phyloP scores from a whole-genome alignment of 2,888 invertebrate species.

The Caenorhabditis wallacei region DNA sequence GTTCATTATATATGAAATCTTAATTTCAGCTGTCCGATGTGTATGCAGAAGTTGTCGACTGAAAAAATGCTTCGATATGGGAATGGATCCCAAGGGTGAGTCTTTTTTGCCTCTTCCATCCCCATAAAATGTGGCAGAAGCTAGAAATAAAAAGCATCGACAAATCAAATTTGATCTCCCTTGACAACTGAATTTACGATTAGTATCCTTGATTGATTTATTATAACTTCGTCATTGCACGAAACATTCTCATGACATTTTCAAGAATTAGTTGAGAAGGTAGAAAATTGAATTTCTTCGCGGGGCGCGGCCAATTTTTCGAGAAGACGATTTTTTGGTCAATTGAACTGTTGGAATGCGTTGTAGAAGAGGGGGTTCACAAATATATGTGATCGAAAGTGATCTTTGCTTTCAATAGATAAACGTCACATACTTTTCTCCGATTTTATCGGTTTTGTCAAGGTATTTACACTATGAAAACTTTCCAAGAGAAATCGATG shows the following conservation, averaged over 20 bases:
- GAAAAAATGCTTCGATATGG: slow-evolving; percentile 79
- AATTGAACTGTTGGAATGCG: slow-evolving; percentile 28
- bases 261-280: slow-evolving; percentile 8
- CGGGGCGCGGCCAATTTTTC: slow-evolving; percentile 7
- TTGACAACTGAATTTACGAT: slow-evolving; percentile 14
- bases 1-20: not conserved
- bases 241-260: slow-evolving; percentile 14
- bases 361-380: not conserved
- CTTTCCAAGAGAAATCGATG: not conserved
- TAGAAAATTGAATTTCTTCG: slow-evolving; percentile 19
- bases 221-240: slow-evolving; percentile 13
- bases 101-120: not conserved
- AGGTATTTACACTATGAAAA: slow-evolving; percentile 21
- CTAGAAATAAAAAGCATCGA: not conserved
- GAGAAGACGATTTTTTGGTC: slow-evolving; percentile 31
- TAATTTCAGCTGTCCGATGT: slow-evolving; percentile 75
- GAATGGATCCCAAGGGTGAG: slow-evolving; percentile 78
- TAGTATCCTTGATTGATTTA: slow-evolving; percentile 47
- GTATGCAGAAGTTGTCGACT: slow-evolving; percentile 77
- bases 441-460: slow-evolving; percentile 33
- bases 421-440: slow-evolving; percentile 30
- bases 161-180: slow-evolving; percentile 30
- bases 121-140: not conserved
- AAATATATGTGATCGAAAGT: not conserved
- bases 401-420: slow-evolving; percentile 20